These are phyloP conservation scores for Steatornis caripensis DNA, from an alignment of 2,113 vertebrate genomes.

Conservation along the genomic window DNA sequence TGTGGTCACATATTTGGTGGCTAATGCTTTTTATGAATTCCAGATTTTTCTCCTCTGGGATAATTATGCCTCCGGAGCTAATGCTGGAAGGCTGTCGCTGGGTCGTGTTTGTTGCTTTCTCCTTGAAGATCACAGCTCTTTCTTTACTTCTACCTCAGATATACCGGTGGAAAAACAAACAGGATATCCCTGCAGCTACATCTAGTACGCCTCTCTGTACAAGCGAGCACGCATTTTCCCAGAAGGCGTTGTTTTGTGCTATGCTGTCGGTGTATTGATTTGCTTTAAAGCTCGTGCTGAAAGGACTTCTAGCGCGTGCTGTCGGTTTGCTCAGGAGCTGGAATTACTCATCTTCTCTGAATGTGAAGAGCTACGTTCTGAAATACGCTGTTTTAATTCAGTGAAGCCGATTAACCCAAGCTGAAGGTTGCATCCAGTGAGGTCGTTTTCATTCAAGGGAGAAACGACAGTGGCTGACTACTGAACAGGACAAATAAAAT, in stretches of 20 bases:
- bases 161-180: neutral
- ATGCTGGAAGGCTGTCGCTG: neutral
- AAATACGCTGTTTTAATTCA: neutral
- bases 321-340: neutral
- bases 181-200: neutral
- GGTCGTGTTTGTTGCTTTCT: neutral
- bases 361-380: neutral
- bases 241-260: neutral
- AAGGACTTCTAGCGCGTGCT: neutral
- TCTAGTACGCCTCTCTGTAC: neutral
- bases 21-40: conserved; percentile 42
- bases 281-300: neutral
- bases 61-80: neutral
- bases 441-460: neutral
- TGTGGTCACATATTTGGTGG: conserved; percentile 51
- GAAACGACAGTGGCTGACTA: neutral
- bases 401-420: neutral
- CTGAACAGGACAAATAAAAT: neutral
- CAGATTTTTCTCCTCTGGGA: conserved; percentile 38
- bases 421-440: neutral
- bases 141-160: neutral
- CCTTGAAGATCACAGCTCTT: neutral
- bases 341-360: neutral
- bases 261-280: neutral
- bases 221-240: neutral